A percentile compares a stretch with the other conserved stretches of the same genome.
Conservation (phyloP, 35 echinoderm and acorn worm genomes). For the Acanthaster planci region DNA sequence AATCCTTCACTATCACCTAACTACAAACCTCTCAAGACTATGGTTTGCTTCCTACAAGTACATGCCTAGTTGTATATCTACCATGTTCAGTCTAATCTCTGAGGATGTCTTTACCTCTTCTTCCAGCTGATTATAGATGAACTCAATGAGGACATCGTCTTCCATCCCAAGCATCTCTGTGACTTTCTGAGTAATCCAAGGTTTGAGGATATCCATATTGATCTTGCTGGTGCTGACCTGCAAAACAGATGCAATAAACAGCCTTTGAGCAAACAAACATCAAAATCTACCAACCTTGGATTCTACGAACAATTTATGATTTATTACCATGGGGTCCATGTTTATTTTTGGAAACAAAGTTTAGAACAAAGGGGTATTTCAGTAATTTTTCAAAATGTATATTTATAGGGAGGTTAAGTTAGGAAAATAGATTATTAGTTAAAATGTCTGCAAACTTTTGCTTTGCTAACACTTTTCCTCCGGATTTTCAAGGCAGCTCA, state of each 20-base stretch:
- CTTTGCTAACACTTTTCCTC: no score
- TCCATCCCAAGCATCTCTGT: constrained; percentile 94
- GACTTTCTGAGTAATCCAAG: constrained; percentile 96
- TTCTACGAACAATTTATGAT: no score
- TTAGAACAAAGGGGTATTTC: no score
- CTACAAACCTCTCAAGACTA: constrained; percentile 23
- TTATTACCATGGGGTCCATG: no score
- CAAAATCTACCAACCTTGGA: no score
- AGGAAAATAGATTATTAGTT: no score
- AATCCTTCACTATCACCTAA: background rate
- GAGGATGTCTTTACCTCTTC: constrained; percentile 70
- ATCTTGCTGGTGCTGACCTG: constrained; percentile 97
- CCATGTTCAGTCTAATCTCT: background rate
- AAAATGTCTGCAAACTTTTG: no score
- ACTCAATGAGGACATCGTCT: constrained; percentile 97
- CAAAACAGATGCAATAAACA: background rate
- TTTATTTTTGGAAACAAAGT: no score
- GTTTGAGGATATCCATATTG: constrained; percentile 90
- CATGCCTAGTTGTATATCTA: background rate
- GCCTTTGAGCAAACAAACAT: background rate
- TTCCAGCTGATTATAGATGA: constrained; percentile 97
- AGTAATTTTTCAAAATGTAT: no score
- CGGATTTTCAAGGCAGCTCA: no score
- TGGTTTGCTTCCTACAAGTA: background rate
- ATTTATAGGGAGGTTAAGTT: no score